Evolutionary conservation across 2,113 vertebrate species (phyloP).

Genomic region (Archilochus colubris): DNA sequence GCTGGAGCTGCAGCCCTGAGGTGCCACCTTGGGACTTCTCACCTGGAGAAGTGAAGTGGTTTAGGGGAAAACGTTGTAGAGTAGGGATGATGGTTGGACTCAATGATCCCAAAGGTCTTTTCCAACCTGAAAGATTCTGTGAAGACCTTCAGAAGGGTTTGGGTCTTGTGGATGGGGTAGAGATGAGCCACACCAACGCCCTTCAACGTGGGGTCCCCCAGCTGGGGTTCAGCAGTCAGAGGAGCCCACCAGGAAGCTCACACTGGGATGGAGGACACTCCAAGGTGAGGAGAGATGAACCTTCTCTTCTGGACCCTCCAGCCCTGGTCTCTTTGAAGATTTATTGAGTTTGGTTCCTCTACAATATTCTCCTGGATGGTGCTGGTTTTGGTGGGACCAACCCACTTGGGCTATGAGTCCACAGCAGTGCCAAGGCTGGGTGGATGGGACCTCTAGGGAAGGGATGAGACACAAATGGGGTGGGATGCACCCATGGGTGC

Average conservation of each 20-base stretch:
- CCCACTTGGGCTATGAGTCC: not conserved
- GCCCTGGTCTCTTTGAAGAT: not conserved
- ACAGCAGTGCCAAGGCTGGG: fast-evolving
- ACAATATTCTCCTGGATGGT: fast-evolving
- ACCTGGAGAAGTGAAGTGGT: too few species aligned
- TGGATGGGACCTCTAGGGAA: not conserved
- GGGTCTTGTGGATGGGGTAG: not conserved
- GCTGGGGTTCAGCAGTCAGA: not conserved
- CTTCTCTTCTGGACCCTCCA: not conserved
- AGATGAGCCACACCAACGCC: fast-evolving
- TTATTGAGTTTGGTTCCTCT: not conserved
- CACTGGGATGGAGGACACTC: not conserved
- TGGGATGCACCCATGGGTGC: not conserved
- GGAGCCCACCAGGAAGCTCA: not conserved
- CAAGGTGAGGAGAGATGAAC: fast-evolving
- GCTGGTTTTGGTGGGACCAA: not conserved
- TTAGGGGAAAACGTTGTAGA: too few species aligned
- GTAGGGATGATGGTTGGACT: too few species aligned
- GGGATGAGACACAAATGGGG: fast-evolving
- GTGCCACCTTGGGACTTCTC: fast-evolving
- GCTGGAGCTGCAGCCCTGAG: not conserved
- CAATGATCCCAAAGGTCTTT: too few species aligned
- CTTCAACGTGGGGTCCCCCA: not conserved
- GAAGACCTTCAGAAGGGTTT: not conserved
- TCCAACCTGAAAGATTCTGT: too few species aligned